Conservation (phyloP, 2,113 vertebrate species). For the Scomber colias region DNA sequence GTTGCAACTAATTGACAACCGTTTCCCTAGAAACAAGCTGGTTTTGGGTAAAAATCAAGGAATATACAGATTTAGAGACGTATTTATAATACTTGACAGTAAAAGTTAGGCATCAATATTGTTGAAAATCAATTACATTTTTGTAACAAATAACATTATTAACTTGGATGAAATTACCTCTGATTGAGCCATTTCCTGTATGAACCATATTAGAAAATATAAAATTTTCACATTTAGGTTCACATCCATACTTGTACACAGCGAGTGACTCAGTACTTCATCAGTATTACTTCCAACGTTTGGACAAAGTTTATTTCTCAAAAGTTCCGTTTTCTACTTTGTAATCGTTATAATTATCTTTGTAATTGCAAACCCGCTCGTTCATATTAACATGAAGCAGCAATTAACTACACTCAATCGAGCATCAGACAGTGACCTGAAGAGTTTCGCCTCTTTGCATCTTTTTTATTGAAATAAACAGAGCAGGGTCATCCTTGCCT, state of each 20-base stretch:
- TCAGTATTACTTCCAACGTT: neutral
- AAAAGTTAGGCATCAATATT: too few species aligned
- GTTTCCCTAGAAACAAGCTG: too few species aligned
- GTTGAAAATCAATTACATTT: too few species aligned
- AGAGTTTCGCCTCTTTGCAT: neutral
- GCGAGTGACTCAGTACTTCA: neutral
- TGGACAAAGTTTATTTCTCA: neutral
- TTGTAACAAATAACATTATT: too few species aligned
- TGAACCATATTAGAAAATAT: neutral
- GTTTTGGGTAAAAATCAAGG: too few species aligned
- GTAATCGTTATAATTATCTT: neutral
- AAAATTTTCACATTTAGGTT: neutral
- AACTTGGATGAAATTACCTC: too few species aligned
- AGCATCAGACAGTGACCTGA: too few species aligned
- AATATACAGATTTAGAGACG: too few species aligned
- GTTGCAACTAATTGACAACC: neutral
- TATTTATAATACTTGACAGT: neutral
- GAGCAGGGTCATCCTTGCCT: neutral
- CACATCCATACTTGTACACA: neutral
- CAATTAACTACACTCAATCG: neutral
- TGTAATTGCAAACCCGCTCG: neutral
- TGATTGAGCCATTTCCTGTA: too few species aligned
- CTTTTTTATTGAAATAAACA: neutral
- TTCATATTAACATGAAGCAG: slow-evolving; percentile 2
- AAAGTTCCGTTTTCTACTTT: neutral